These are phyloP conservation scores for Tachuris rubrigastra DNA, from an alignment of 2,113 vertebrate species.

Conservation along the genomic window DNA sequence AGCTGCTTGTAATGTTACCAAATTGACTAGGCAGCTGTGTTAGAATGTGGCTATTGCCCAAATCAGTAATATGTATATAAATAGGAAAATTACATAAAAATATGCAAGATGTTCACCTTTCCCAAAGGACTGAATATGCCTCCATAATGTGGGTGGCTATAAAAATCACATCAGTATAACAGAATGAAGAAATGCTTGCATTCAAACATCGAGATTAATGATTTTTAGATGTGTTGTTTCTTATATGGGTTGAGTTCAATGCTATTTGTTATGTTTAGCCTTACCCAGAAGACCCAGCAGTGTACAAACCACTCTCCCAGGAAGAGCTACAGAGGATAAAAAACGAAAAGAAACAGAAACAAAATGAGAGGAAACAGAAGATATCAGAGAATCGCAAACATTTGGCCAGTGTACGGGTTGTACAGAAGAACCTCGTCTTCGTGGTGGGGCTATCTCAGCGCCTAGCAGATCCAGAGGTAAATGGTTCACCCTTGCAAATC, in stretches of 20 bases:
- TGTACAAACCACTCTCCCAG: conserved; percentile 99
- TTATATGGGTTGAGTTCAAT: not conserved
- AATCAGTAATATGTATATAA: not conserved
- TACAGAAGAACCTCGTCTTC: conserved; percentile 98
- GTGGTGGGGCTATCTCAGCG: conserved; percentile 97
- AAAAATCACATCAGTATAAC: not conserved
- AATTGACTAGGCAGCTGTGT: not conserved
- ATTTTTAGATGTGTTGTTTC: not conserved
- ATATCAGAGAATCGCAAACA: conserved; percentile 99
- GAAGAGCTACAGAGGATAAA: conserved; percentile 99
- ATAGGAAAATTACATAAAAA: not conserved
- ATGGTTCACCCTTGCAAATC: not conserved
- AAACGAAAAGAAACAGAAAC: conserved; percentile 99
- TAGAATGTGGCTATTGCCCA: not conserved
- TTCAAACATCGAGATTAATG: not conserved
- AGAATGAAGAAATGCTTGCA: not conserved
- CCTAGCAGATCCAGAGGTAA: conserved; percentile 96
- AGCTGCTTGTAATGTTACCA: not conserved
- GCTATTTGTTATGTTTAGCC: conserved; percentile 79
- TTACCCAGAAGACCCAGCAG: conserved; percentile 98
- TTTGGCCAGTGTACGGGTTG: conserved; percentile 96
- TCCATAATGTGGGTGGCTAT: not conserved
- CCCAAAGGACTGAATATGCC: not conserved
- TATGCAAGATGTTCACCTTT: not conserved
- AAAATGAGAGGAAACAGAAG: conserved; percentile 99